Percentiles rank a stretch among this genome's conserved stretches.
Evolutionary conservation across 2,113 vertebrate genomes (phyloP).

Genomic region (Semicossyphus pulcher): DNA sequence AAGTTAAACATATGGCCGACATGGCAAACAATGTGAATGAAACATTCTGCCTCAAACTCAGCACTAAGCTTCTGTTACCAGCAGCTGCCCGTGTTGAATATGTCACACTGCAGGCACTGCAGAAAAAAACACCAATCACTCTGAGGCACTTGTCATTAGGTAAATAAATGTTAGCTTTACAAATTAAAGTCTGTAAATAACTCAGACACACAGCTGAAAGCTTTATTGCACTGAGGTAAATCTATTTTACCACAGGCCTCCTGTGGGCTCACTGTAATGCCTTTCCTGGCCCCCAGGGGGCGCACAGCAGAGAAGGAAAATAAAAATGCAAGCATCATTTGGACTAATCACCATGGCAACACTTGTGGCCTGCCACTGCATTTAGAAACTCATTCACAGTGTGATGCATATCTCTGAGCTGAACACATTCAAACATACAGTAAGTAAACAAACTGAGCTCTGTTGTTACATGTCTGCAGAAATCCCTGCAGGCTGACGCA

Average conservation of each 20-base stretch:
- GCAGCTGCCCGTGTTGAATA: slow-evolving; percentile 9
- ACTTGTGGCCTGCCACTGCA: background rate
- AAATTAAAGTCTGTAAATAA: slow-evolving; percentile 36
- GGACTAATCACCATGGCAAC: slow-evolving; percentile 24
- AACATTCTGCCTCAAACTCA: background rate
- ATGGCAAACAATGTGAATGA: background rate
- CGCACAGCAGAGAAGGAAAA: background rate
- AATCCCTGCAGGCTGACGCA: background rate
- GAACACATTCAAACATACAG: background rate
- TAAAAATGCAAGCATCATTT: slow-evolving; percentile 3
- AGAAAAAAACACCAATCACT: slow-evolving; percentile 20
- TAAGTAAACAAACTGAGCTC: background rate
- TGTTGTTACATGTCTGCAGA: background rate
- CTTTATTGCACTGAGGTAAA: slow-evolving; percentile 25
- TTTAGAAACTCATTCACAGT: background rate
- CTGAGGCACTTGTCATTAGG: background rate
- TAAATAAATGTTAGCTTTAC: slow-evolving; percentile 18
- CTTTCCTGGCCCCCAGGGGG: background rate
- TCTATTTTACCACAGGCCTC: slow-evolving; percentile 1
- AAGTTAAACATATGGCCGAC: slow-evolving; percentile 7
- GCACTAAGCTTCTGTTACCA: background rate
- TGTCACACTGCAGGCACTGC: background rate
- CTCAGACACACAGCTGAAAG: slow-evolving; percentile 4
- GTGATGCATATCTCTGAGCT: background rate
- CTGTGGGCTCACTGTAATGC: background rate